phyloP scores from a whole-genome alignment of 2,888 invertebrate species.

The Deroplatys truncata region DNA sequence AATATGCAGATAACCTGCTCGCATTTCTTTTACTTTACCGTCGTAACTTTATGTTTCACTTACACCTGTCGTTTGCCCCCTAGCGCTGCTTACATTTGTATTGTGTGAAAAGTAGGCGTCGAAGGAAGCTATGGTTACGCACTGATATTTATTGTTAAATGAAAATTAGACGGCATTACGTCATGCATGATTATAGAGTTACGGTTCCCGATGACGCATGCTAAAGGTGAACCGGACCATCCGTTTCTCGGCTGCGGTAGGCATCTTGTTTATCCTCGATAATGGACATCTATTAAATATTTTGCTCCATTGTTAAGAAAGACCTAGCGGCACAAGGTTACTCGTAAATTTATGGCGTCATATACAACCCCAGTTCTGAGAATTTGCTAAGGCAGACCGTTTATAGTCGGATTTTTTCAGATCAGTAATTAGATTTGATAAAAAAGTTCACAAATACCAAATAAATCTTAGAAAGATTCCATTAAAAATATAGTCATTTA shows the following conservation, averaged over 20 bases:
- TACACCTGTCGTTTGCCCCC: background rate
- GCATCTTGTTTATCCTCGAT: background rate
- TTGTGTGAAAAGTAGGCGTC: background rate
- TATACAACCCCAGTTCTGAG: too few species aligned
- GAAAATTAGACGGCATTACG: background rate
- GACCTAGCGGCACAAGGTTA: background rate
- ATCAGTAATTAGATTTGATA: too few species aligned
- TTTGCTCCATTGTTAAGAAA: background rate
- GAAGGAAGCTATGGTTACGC: background rate
- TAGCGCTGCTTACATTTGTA: background rate
- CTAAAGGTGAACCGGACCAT: background rate
- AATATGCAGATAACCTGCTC: background rate
- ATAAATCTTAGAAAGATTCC: too few species aligned
- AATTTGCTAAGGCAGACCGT: too few species aligned
- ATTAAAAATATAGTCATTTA: too few species aligned
- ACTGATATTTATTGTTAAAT: background rate
- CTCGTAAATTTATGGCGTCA: background rate
- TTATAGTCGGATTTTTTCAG: too few species aligned
- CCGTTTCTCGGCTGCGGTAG: background rate
- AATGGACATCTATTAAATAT: background rate
- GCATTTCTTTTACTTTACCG: background rate
- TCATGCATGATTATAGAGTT: background rate
- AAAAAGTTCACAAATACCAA: too few species aligned
- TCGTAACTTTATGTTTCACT: background rate
- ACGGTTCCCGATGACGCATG: background rate